Conservation (phyloP, 2,113 vertebrate genomes). For the Gadus macrocephalus region DNA sequence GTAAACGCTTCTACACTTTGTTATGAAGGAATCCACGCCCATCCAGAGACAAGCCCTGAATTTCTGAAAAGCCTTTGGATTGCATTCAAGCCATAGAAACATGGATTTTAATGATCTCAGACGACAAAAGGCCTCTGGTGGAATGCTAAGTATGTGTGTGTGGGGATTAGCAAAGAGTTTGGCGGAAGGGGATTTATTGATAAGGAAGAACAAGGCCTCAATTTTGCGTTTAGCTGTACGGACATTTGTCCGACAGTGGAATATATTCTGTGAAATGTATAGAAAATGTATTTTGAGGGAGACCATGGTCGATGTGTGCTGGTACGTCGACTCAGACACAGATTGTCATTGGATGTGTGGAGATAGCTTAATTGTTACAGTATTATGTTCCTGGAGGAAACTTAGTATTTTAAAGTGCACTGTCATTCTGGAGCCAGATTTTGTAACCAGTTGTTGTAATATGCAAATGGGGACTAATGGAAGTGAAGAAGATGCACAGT, state of each 20-base stretch:
- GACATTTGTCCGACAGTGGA: conserved; percentile 41
- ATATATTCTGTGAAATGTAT: conserved; percentile 49
- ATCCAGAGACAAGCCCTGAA: conserved; percentile 14
- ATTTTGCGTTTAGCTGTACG: conserved; percentile 3
- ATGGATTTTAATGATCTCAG: conserved; percentile 38
- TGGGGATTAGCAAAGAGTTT: conserved; percentile 29
- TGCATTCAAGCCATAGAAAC: conserved; percentile 67
- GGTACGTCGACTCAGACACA: conserved; percentile 26
- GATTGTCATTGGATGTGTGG: conserved; percentile 27
- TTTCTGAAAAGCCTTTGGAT: conserved; percentile 33
- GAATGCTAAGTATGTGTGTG: conserved; percentile 37
- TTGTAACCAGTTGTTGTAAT: conserved; percentile 62
- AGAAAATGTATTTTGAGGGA: conserved; percentile 41
- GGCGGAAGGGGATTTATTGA: conserved; percentile 19
- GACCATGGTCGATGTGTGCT: neutral
- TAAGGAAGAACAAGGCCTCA: neutral
- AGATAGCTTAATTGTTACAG: conserved; percentile 39
- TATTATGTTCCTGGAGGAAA: conserved; percentile 45
- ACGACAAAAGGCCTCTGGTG: conserved; percentile 38
- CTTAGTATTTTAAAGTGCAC: conserved; percentile 59
- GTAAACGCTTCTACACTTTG: conserved; percentile 18
- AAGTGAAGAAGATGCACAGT: conserved; percentile 43
- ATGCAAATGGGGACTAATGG: conserved; percentile 58
- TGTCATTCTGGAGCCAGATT: conserved; percentile 50
- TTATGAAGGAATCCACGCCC: conserved; percentile 31